Evolutionary conservation across 2,888 invertebrate genomes (phyloP).

Genomic region (Pogonocherus hispidulus): DNA sequence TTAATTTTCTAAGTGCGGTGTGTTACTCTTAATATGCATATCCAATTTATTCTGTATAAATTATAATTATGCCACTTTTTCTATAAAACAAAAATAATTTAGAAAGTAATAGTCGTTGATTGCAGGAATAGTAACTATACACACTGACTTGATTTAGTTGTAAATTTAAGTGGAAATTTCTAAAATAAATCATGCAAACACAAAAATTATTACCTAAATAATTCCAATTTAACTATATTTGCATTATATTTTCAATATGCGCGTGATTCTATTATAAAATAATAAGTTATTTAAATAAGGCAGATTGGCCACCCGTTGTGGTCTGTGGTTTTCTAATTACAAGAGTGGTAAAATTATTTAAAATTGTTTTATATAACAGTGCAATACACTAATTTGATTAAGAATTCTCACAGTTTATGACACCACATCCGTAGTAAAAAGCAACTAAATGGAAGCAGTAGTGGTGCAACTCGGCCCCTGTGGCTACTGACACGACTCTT

Average conservation of each 20-base stretch:
- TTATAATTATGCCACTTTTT: no score
- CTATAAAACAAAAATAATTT: no score
- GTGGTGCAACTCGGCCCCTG: neutral
- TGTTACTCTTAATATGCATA: no score
- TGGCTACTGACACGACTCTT: neutral
- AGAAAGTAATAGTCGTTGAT: no score
- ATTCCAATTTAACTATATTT: neutral
- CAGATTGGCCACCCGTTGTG: neutral
- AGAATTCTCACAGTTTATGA: neutral
- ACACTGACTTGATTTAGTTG: no score
- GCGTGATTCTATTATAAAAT: neutral
- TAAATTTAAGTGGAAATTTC: no score
- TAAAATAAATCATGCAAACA: no score
- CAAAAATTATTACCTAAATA: no score
- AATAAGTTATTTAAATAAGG: neutral
- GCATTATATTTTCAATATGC: neutral
- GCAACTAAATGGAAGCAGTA: no score
- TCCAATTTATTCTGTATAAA: no score
- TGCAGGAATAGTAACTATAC: no score
- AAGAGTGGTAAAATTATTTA: neutral
- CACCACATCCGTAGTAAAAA: neutral
- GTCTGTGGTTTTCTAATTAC: neutral
- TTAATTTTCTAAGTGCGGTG: no score
- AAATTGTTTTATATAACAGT: neutral
- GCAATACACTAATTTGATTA: neutral